These are phyloP conservation scores for Peromyscus californicus DNA, from an alignment of 2,113 vertebrate species.

Conservation along the genomic window DNA sequence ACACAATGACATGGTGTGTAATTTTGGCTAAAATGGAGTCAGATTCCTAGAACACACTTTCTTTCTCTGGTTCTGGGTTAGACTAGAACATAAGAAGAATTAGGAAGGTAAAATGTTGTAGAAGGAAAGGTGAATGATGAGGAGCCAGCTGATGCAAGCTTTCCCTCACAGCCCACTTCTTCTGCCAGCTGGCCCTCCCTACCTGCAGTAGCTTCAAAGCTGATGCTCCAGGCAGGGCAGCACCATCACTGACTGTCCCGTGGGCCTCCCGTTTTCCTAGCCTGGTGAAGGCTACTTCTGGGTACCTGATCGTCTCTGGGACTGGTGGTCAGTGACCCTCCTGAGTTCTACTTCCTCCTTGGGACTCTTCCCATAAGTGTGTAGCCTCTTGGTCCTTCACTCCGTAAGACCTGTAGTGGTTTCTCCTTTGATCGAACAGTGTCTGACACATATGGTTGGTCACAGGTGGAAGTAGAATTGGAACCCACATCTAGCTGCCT, in stretches of 20 bases:
- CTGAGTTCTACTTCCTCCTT: not conserved
- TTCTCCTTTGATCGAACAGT: not conserved
- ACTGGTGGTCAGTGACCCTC: not conserved
- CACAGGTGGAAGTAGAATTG: not conserved
- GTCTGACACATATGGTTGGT: not conserved
- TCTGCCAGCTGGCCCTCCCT: no score
- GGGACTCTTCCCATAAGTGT: not conserved
- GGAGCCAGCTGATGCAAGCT: not conserved
- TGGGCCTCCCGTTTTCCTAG: not conserved
- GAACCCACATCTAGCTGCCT: not conserved
- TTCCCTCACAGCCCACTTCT: not conserved
- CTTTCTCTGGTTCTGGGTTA: not conserved
- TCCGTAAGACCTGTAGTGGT: not conserved
- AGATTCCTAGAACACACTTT: not conserved
- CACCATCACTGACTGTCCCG: not conserved
- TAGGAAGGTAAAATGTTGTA: not conserved
- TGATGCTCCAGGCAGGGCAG: not conserved
- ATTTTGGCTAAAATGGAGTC: not conserved
- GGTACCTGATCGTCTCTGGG: rapidly evolving
- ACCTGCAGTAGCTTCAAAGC: not conserved
- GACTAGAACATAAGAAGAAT: not conserved
- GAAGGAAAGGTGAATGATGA: not conserved
- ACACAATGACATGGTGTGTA: no score
- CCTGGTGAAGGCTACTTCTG: not conserved
- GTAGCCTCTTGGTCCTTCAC: not conserved